Base-by-base conservation (phyloP, 2,888 invertebrate genomes). In the Netelia fuscicornis region DNA sequence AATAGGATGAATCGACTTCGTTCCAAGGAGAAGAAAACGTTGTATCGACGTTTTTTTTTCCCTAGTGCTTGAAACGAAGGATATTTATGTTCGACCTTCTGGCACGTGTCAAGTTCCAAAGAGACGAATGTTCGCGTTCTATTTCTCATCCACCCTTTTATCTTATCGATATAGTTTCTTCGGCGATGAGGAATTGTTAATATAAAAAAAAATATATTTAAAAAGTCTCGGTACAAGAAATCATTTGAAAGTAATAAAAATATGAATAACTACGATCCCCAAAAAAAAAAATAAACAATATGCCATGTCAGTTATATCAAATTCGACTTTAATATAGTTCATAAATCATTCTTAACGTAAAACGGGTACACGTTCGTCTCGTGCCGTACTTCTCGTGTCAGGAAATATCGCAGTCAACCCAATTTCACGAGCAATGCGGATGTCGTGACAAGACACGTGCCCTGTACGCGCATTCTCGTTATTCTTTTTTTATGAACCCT, bases 21-120 rank as follows among this genome's bases (percentile, higher is more conserved):
- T 52, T 42, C 20, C 10, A 48, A 48, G 60, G 17, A 9, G 37
- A 30, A 37, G 30, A 37, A 67, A 60, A 60, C 37, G 60, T 60
- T 79, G 86, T 85, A 86, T 86, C 86, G 85, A 83, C 84, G 52
- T 86, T 81, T 86, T 64, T 78, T 86, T 81, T 86, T 64, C 0
- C 5, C 75, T 78, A 77, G 71, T 20, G 75, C 65, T 30, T 56
- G 70, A 70, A 77, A 86, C 71, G 75, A 78, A 86, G 77, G 83
- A 83, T 85, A 86, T 85, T 85, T 86, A 82, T 86, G 30, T 64
- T 37, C 48, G 67, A 11, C 6, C 44, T 37, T 48, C 48, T 67
- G 44, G 67, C n/a, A 37, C 48, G 23, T 17, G 58, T 77, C 72
- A 44, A 48, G 44, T 9, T 67, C 67, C 48, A 70, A 65, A 42